A percentile compares a stretch with the other conserved stretches of the same genome.
These are phyloP conservation scores for Cebidichthys violaceus DNA, from an alignment of 2,113 vertebrate genomes.

Conservation along the genomic window DNA sequence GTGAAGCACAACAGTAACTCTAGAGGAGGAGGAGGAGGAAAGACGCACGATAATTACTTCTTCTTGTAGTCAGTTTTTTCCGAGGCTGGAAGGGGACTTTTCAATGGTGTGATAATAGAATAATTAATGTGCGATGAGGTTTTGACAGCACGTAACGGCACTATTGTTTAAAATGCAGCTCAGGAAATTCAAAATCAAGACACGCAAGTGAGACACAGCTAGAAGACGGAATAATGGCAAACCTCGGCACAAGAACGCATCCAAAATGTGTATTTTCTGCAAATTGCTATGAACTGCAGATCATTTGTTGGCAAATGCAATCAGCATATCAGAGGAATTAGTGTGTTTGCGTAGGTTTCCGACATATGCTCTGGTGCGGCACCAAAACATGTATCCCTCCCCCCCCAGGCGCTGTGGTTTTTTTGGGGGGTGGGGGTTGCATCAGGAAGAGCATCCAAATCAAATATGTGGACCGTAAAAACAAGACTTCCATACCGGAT, in stretches of 20 bases:
- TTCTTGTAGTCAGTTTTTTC: background rate
- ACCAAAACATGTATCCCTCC: background rate
- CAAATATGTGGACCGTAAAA: no score
- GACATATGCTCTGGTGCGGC: no score
- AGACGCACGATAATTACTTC: background rate
- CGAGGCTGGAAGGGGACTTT: background rate
- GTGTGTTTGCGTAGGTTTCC: background rate
- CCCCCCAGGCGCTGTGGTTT: no score
- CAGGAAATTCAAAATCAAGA: background rate
- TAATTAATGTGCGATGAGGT: background rate
- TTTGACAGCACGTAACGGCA: background rate
- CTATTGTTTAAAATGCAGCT: background rate
- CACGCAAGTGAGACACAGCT: background rate
- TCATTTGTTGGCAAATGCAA: background rate
- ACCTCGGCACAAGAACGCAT: background rate
- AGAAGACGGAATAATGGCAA: background rate
- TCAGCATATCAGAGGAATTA: background rate
- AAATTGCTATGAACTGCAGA: background rate
- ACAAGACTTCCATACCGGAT: no score
- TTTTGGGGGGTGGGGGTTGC: no score
- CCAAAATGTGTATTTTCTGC: background rate
- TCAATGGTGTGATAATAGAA: background rate
- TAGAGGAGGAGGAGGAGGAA: background rate
- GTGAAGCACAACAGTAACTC: background rate
- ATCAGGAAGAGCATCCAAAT: no score